Conservation (phyloP, 2,888 invertebrate species). For the Euproctis similis region DNA sequence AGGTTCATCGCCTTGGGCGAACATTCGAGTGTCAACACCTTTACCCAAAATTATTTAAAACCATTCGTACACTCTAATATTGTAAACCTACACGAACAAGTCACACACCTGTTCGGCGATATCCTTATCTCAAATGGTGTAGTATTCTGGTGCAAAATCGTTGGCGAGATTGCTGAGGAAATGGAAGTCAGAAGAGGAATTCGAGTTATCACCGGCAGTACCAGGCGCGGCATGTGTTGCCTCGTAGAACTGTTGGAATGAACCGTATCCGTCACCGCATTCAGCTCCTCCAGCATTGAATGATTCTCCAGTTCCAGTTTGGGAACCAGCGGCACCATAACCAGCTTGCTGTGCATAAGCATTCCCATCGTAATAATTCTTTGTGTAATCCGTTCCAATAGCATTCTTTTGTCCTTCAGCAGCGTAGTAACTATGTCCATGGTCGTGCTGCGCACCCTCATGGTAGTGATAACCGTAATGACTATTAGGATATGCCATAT, state of each 20-base stretch:
- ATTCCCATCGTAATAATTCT: constrained; percentile 66
- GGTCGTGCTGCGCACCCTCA: constrained; percentile 57
- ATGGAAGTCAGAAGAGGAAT: constrained; percentile 95
- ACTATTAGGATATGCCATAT: constrained; percentile 61
- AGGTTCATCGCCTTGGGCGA: constrained; percentile 47
- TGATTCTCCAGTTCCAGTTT: constrained; percentile 49
- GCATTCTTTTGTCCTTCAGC: constrained; percentile 68
- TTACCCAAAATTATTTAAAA: constrained; percentile 26
- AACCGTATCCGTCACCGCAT: constrained; percentile 79
- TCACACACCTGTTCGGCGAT: constrained; percentile 71
- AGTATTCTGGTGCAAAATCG: constrained; percentile 95
- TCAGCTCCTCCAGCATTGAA: constrained; percentile 53
- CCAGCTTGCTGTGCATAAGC: constrained; percentile 48
- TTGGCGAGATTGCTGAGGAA: constrained; percentile 94
- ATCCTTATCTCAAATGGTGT: constrained; percentile 78
- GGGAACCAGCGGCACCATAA: constrained; percentile 28
- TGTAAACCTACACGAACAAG: constrained; percentile 61
- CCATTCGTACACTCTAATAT: constrained; percentile 17
- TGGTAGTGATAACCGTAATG: constrained; percentile 72
- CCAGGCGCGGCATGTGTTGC: constrained; percentile 66
- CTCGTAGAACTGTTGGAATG: constrained; percentile 83
- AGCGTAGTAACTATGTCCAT: constrained; percentile 61
- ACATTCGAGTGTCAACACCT: constrained; percentile 37
- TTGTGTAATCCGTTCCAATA: constrained; percentile 68
- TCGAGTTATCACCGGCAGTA: constrained; percentile 84